These are phyloP conservation scores for Echeneis naucrates DNA, from an alignment of 2,797 vertebrate species.

Conservation along the genomic window DNA sequence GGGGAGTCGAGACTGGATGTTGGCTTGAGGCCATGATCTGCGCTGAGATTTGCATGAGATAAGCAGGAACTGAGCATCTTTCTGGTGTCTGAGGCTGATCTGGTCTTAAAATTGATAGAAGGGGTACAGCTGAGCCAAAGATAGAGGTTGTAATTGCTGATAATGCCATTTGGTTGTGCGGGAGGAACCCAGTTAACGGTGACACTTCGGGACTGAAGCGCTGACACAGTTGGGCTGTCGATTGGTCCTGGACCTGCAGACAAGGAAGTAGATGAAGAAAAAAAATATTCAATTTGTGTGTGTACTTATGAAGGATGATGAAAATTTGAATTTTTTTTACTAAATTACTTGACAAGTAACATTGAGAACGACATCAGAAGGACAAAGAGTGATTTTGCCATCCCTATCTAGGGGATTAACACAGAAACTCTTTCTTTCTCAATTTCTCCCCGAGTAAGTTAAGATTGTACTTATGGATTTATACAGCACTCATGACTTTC, in stretches of 20 bases:
- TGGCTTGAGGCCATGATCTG: constrained; percentile 30
- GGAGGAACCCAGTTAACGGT: constrained; percentile 72
- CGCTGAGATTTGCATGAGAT: constrained; percentile 21
- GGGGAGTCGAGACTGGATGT: constrained; percentile 28
- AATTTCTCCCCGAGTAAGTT: constrained; percentile 42
- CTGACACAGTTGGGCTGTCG: constrained; percentile 51
- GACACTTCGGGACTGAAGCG: constrained; percentile 60
- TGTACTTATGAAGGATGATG: constrained; percentile 10
- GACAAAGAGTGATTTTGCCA: constrained; percentile 74
- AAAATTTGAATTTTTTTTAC: constrained; percentile 43
- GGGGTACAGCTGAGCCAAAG: constrained; percentile 33
- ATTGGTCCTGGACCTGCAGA: constrained; percentile 72
- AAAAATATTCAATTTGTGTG: constrained; percentile 8
- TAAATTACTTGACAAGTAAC: constrained; percentile 66
- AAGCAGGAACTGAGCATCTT: constrained; percentile 24
- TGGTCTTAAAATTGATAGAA: constrained; percentile 33
- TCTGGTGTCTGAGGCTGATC: constrained; percentile 26
- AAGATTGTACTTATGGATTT: constrained; percentile 78
- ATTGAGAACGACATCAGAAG: constrained; percentile 79
- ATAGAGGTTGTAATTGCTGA: constrained; percentile 71
- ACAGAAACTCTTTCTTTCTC: constrained; percentile 58
- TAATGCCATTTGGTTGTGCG: constrained; percentile 71
- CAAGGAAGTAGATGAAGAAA: constrained; percentile 13
- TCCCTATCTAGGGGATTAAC: constrained; percentile 76
- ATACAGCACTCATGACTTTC: constrained; percentile 49